Conservation (phyloP, 2,797 vertebrate species). For the Leptoclinus maculatus region DNA sequence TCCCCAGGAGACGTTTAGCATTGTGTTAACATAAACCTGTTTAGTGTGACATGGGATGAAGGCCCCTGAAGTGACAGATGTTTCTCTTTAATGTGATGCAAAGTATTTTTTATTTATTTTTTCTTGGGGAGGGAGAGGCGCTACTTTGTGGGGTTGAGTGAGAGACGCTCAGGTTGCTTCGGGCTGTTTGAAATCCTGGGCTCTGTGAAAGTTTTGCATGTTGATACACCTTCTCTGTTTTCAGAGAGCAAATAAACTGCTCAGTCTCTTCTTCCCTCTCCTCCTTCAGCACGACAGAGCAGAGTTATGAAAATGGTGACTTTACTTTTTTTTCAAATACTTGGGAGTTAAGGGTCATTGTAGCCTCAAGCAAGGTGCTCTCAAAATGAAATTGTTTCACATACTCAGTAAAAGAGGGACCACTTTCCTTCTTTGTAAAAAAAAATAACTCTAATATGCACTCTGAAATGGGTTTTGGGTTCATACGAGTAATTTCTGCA, state of each 20-base stretch:
- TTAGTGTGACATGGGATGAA: slow-evolving; percentile 77
- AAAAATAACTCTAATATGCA: slow-evolving; percentile 33
- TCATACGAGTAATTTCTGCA: slow-evolving; percentile 35
- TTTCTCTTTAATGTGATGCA: slow-evolving; percentile 75
- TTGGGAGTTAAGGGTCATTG: slow-evolving; percentile 49
- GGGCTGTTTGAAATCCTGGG: slow-evolving; percentile 69
- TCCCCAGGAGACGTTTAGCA: slow-evolving; percentile 75
- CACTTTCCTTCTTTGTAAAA: slow-evolving; percentile 20
- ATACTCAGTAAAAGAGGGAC: slow-evolving; percentile 32
- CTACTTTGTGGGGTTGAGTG: slow-evolving; percentile 34
- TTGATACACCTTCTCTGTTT: slow-evolving; percentile 44
- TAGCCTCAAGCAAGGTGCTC: slow-evolving; percentile 47
- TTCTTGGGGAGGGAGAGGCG: neutral
- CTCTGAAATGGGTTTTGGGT: slow-evolving; percentile 46
- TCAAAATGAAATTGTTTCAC: slow-evolving; percentile 56
- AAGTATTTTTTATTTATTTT: slow-evolving; percentile 51
- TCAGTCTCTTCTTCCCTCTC: slow-evolving; percentile 7
- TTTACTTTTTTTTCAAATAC: slow-evolving; percentile 36
- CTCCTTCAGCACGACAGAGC: slow-evolving; percentile 27
- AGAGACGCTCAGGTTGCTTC: slow-evolving; percentile 57
- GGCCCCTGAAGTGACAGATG: slow-evolving; percentile 79
- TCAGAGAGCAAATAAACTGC: slow-evolving; percentile 47
- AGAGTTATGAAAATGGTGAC: slow-evolving; percentile 35
- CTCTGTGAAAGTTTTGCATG: slow-evolving; percentile 38
- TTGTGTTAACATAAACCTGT: slow-evolving; percentile 82